Evolutionary conservation across 2,113 vertebrate genomes (phyloP).

Genomic region (Malurus alboscapulatus): DNA sequence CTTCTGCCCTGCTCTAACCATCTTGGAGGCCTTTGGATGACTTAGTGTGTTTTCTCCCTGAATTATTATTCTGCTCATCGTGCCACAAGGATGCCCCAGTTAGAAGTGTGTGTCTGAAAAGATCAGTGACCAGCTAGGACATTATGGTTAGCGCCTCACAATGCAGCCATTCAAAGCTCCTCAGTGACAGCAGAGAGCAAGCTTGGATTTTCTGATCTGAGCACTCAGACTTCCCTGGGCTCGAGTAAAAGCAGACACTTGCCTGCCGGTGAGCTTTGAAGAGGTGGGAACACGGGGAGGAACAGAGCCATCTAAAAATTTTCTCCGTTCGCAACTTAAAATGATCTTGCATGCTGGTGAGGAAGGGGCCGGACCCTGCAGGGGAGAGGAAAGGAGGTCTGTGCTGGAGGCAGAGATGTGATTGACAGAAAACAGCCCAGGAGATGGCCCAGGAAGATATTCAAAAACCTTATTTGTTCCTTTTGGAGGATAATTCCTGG

Average conservation of each 20-base stretch:
- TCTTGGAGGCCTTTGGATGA: not conserved
- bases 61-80: not conserved
- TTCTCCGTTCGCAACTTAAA: not conserved
- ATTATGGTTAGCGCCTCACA: not conserved
- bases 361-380: not conserved
- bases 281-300: not conserved
- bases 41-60: not conserved
- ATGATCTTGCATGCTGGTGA: not conserved
- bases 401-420: not conserved
- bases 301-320: conserved; percentile 17
- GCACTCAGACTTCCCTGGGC: not conserved
- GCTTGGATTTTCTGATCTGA: conserved; percentile 23
- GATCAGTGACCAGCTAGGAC: conserved; percentile 7
- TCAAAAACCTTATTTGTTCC: not conserved
- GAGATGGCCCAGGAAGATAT: not conserved
- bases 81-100: not conserved
- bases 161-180: conserved; percentile 21
- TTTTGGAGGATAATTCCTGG: not conserved
- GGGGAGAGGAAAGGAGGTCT: not conserved
- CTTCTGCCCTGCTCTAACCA: not conserved
- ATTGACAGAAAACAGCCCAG: not conserved
- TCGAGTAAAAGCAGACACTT: conserved; percentile 1
- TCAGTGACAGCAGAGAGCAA: conserved; percentile 6
- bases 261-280: not conserved
- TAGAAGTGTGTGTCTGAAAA: conserved; percentile 8